These are phyloP conservation scores for Tupiocoris notatus DNA, from an alignment of 2,888 invertebrate genomes.

Conservation along the genomic window DNA sequence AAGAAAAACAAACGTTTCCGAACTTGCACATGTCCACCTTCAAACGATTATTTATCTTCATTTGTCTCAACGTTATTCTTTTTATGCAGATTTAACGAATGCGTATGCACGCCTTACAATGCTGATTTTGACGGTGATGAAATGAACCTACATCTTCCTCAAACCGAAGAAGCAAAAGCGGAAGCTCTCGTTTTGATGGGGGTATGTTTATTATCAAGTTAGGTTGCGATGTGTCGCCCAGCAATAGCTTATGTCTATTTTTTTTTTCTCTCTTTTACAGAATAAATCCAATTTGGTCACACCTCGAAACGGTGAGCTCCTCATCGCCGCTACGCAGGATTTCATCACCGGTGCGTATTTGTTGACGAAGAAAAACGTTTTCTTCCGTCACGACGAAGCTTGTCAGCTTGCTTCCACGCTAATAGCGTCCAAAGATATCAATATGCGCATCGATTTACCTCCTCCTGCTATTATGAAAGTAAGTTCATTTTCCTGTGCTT, in stretches of 20 bases:
- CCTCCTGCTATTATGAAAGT: slow-evolving; percentile 84
- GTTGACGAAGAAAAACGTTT: slow-evolving; percentile 90
- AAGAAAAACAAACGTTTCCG: no score
- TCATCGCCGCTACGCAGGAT: slow-evolving; percentile 98
- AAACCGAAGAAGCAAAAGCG: slow-evolving; percentile 97
- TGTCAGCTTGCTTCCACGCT: slow-evolving; percentile 79
- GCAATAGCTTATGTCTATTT: no score
- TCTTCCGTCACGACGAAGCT: slow-evolving; percentile 76
- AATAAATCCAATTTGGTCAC: slow-evolving; percentile 96
- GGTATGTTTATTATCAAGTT: slow-evolving; percentile 57
- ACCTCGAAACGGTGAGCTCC: slow-evolving; percentile 94
- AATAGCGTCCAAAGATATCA: slow-evolving; percentile 71
- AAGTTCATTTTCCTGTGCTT: slow-evolving; percentile 38
- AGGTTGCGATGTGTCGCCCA: no score
- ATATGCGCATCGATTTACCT: slow-evolving; percentile 77
- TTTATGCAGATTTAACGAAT: slow-evolving; percentile 78
- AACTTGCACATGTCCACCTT: no score
- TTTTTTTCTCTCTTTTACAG: slow-evolving; percentile 54
- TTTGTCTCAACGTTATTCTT: background rate
- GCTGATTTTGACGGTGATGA: slow-evolving; percentile 99
- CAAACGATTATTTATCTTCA: no score
- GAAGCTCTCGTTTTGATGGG: slow-evolving; percentile 96
- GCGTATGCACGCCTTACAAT: slow-evolving; percentile 98
- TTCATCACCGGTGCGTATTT: slow-evolving; percentile 96
- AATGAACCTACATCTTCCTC: slow-evolving; percentile 98